Evolutionary conservation across 37 sponge, comb jelly and placozoan genomes (phyloP).

Genomic region (Axinella damicornis): DNA sequence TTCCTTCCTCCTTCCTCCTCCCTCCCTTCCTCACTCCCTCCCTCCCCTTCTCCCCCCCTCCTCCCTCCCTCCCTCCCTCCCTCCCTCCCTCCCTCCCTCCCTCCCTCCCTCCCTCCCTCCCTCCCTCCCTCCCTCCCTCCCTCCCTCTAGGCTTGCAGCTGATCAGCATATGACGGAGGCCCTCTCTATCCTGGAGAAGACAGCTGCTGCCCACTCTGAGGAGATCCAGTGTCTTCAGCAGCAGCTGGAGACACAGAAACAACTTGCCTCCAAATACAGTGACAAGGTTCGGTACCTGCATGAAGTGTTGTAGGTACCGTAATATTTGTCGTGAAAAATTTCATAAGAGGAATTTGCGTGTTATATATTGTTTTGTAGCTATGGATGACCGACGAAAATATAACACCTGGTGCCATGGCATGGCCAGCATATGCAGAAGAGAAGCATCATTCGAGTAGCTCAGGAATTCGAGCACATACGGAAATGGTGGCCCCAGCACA

Average conservation of each 20-base stretch:
- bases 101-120: no score
- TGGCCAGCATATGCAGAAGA: no score
- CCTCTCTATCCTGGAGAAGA: constrained; percentile 28
- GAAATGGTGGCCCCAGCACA: no score
- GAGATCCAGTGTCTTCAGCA: constrained; percentile 39
- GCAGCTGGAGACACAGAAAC: constrained; percentile 44
- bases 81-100: background rate
- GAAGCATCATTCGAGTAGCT: no score
- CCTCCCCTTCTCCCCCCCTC: background rate
- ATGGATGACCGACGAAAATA: no score
- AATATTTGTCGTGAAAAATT: no score
- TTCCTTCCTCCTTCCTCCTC: background rate
- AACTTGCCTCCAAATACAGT: constrained; percentile 52
- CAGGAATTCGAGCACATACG: no score
- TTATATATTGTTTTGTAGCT: no score
- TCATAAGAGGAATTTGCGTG: no score
- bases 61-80: background rate
- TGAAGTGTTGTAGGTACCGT: no score
- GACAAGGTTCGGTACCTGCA: constrained; percentile 9
- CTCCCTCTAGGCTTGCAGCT: background rate
- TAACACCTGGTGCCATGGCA: no score
- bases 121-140: background rate
- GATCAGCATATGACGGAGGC: constrained; percentile 39
- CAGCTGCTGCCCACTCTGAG: constrained; percentile 32
- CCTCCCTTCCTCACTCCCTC: no score